phyloP scores from a whole-genome alignment of 2,888 invertebrate species.

The Brenthis hecate region DNA sequence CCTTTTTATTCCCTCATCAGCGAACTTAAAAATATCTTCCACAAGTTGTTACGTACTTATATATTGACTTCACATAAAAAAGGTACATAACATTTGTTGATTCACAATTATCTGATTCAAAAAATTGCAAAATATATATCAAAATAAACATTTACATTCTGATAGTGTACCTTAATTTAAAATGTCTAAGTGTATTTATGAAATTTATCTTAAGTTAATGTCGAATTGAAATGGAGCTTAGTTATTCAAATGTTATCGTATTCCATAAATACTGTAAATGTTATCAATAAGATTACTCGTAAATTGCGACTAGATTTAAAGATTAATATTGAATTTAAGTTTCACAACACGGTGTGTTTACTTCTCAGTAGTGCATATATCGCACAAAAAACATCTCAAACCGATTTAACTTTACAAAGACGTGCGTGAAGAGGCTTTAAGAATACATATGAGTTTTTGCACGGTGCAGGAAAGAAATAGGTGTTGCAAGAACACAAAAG shows the following conservation, averaged over 20 bases:
- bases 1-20: too few relatives aligned
- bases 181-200: conserved; percentile 3
- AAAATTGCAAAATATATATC: too few relatives aligned
- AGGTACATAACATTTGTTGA: too few relatives aligned
- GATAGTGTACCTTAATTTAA: neutral
- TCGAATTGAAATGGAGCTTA: conserved; percentile 10
- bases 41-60: too few relatives aligned
- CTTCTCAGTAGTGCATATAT: neutral
- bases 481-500: conserved; percentile 32
- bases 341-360: neutral
- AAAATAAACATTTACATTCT: too few relatives aligned
- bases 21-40: too few relatives aligned
- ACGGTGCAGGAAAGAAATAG: conserved; percentile 24
- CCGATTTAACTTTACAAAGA: conserved; percentile 9
- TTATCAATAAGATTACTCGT: conserved; percentile 6
- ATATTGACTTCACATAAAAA: too few relatives aligned
- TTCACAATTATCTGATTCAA: too few relatives aligned
- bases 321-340: conserved; percentile 12
- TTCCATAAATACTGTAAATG: conserved; percentile 12
- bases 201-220: conserved; percentile 12
- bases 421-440: conserved; percentile 6
- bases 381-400: neutral
- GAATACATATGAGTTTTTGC: conserved; percentile 26
- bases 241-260: conserved; percentile 16
- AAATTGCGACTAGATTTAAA: neutral